A percentile compares a stretch with the other conserved stretches of the same genome.
phyloP scores from a whole-genome alignment of 2,888 invertebrate species.

The Andrena bucephala region DNA sequence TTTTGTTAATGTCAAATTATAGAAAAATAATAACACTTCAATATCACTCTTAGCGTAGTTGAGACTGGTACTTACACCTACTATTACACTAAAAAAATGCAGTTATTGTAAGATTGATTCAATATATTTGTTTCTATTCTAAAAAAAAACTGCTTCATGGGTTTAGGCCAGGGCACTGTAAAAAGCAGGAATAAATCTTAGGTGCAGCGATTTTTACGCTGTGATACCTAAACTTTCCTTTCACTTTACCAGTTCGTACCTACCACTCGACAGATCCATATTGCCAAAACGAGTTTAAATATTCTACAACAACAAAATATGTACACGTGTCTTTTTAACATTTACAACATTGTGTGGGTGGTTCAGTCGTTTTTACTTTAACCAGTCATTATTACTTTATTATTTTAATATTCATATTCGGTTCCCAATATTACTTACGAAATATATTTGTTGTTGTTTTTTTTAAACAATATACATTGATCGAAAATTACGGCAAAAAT shows the following conservation, averaged over 20 bases:
- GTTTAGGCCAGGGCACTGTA: background rate
- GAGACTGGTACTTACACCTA: background rate
- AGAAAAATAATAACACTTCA: background rate
- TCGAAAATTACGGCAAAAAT: no score
- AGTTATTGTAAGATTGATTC: background rate
- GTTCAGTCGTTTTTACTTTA: no score
- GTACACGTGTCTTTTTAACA: no score
- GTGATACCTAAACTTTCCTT: slow-evolving; percentile 58
- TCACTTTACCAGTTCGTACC: slow-evolving; percentile 44
- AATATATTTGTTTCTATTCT: background rate
- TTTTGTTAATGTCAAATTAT: background rate
- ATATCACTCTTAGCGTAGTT: background rate
- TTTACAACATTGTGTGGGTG: no score
- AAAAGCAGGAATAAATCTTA: slow-evolving; percentile 33
- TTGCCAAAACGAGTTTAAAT: slow-evolving; percentile 48
- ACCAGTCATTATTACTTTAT: no score
- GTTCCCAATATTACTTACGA: no score
- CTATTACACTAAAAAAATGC: background rate
- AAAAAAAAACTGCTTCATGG: background rate
- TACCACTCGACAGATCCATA: slow-evolving; percentile 5
- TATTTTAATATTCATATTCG: no score
- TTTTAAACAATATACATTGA: no score
- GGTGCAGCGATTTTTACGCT: slow-evolving; percentile 41
- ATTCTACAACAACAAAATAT: background rate
- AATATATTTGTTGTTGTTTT: no score